Conservation (phyloP, 2,797 vertebrate species). For the Myotis daubentonii region DNA sequence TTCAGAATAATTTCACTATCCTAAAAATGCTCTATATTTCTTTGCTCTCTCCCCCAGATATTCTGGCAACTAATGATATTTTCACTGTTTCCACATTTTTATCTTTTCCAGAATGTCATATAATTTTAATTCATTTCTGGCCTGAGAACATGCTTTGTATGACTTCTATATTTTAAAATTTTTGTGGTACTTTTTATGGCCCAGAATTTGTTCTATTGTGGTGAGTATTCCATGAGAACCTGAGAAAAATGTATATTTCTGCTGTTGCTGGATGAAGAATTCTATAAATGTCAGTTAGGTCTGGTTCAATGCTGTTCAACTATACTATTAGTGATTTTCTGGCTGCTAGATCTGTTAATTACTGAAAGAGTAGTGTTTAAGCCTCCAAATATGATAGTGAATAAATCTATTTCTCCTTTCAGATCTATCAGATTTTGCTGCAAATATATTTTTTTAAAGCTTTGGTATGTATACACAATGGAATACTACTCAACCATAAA, state of each 20-base stretch:
- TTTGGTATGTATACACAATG: too few species aligned
- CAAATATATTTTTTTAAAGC: background rate
- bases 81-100: background rate
- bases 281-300: slow-evolving; percentile 1
- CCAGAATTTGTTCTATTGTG: background rate
- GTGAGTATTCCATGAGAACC: background rate
- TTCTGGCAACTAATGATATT: background rate
- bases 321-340: background rate
- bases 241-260: background rate
- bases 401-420: background rate
- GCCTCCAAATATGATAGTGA: background rate
- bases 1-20: background rate
- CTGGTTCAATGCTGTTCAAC: background rate
- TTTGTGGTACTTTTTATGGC: background rate
- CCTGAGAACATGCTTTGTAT: background rate
- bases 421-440: background rate
- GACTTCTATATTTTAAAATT: background rate
- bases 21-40: background rate
- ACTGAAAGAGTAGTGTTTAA: background rate
- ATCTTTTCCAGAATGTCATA: background rate
- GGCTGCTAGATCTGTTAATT: background rate
- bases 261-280: background rate
- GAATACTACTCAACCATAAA: too few species aligned
- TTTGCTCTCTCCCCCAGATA: background rate
- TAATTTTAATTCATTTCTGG: background rate